These are phyloP conservation scores for Lagodon rhomboides DNA, from an alignment of 2,797 vertebrate genomes.

Conservation along the genomic window DNA sequence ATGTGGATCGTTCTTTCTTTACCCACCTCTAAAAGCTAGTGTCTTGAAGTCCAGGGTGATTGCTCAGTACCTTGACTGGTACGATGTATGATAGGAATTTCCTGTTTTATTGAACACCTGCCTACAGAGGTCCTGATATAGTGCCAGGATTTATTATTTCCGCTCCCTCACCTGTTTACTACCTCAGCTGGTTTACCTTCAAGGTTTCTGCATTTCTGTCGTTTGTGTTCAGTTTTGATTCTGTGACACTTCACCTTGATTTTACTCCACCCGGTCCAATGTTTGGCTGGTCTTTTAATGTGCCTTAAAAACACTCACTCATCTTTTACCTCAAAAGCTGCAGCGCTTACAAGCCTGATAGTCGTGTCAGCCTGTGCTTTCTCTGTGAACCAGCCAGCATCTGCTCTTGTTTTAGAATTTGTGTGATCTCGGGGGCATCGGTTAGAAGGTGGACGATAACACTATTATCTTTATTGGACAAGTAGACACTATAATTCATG, in stretches of 20 bases:
- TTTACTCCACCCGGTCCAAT: too few relatives aligned
- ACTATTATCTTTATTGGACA: neutral
- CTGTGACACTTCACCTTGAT: neutral
- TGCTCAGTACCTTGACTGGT: neutral
- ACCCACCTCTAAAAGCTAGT: too few relatives aligned
- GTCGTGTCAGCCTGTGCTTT: neutral
- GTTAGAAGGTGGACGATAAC: neutral
- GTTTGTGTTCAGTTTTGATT: neutral
- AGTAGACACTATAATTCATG: neutral
- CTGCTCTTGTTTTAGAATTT: neutral
- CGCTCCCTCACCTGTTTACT: neutral
- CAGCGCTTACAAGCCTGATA: too few relatives aligned
- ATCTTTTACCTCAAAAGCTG: too few relatives aligned
- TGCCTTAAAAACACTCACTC: too few relatives aligned
- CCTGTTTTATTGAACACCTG: neutral
- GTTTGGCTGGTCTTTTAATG: too few relatives aligned
- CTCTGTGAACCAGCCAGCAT: neutral
- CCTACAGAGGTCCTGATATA: neutral
- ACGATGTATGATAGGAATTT: neutral
- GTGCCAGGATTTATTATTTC: neutral
- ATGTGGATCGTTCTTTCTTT: too few relatives aligned
- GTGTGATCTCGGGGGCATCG: neutral
- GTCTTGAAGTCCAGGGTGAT: too few relatives aligned
- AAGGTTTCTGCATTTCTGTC: neutral
- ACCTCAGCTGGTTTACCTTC: neutral